A percentile compares a stretch with the other conserved stretches of the same genome.
phyloP scores from a whole-genome alignment of 2,888 invertebrate genomes.

The Timema cristinae region DNA sequence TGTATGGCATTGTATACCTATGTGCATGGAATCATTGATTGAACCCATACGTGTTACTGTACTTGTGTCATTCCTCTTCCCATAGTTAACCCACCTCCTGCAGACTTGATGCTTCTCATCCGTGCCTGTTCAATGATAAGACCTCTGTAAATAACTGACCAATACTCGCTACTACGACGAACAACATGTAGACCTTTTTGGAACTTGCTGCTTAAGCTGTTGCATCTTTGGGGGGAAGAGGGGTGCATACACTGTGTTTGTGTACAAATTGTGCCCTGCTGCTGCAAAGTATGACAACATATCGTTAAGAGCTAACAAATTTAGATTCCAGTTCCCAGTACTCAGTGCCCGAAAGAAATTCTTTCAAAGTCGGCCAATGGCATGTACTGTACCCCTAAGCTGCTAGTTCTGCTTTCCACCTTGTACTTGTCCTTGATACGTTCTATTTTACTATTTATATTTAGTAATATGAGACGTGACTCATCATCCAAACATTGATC shows the following conservation, averaged over 20 bases:
- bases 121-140: neutral
- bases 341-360: neutral
- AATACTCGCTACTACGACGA: no score
- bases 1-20: no score
- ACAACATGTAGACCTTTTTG: no score
- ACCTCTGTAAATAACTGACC: neutral
- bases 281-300: slow-evolving; percentile 5
- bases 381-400: neutral
- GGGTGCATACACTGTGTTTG: no score
- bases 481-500: no score
- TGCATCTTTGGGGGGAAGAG: no score
- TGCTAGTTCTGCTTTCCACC: neutral
- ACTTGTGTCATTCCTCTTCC: neutral
- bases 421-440: slow-evolving; percentile 1
- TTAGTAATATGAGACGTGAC: neutral
- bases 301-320: slow-evolving; percentile 3
- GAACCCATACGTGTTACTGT: no score
- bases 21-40: no score
- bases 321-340: neutral
- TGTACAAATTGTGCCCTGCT: slow-evolving; percentile 11
- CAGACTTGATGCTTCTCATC: neutral
- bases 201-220: no score
- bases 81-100: neutral
- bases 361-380: neutral
- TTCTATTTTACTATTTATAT: neutral